Evolutionary conservation across 2,888 invertebrate genomes (phyloP), one percentile per base, ranked within the genome.

Genomic region (Cheilosia vulpina): DNA sequence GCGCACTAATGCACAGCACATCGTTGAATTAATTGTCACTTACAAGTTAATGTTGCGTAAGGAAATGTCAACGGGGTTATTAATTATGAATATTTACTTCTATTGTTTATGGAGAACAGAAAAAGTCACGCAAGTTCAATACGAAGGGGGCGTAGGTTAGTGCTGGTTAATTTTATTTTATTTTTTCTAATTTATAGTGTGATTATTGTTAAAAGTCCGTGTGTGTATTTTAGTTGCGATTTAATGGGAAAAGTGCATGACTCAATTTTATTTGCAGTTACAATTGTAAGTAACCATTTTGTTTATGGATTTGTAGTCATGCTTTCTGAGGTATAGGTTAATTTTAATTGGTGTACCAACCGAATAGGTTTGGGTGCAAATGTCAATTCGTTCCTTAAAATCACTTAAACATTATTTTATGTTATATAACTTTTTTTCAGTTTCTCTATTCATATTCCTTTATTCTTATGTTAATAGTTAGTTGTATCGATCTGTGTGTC

Each of bases 51-150:
- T 31, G 71, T 84, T 80, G 53, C 80, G 72, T 72, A 57, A 76
- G 81, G 57, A 66, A 81, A 72, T 85, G 81, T 85, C 85, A 76
- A 7, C 27, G 60, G 31, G 76, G 66, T 71, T 72, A 81, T 85
- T 81, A 77, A 85, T 81, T 85, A 72, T 68, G 47, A 72, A 55
- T 71, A 80, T 81, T 77, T 68, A 57, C 55, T 11, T 68, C 60
- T 63, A 57, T 76, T 72, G 79, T 72, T 72, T 27, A 31, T 17
- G 11, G 63, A 27, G 55, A 53, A 45, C 13, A 41, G 43, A 27
- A 47, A 19, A 45, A 69, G 66, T 83, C 77, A 83, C 82, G 78
- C 71, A 72, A 66, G 69, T 82, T 76, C 27, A 53, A 57, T 57
- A 31, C 55, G 38, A 73, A 66, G 27, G 43, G 50, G 63, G 63